These are phyloP conservation scores for Strongylocentrotus purpuratus DNA, from an alignment of 35 echinoderm and acorn worm species.

Conservation along the genomic window DNA sequence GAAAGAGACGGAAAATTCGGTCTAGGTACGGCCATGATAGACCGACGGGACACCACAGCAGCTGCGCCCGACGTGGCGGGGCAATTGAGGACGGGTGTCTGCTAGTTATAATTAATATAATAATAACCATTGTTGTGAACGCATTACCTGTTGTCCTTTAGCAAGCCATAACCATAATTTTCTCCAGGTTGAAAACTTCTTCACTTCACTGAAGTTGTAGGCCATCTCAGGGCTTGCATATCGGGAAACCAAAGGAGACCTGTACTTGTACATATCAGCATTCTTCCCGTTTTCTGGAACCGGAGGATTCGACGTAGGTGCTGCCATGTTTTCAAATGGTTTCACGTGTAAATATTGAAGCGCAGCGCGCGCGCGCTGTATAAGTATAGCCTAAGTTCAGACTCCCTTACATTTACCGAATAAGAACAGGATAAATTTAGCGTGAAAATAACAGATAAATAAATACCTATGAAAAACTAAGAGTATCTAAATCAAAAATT, in stretches of 20 bases:
- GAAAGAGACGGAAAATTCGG: no score
- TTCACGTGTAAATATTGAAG: neutral
- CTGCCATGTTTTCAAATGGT: neutral
- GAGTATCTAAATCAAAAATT: no score
- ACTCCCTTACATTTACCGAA: no score
- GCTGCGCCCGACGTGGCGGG: no score
- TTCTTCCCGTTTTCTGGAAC: neutral
- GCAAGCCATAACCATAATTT: slow-evolving; percentile 90
- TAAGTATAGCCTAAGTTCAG: no score
- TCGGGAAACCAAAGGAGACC: slow-evolving; percentile 84
- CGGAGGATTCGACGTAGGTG: neutral
- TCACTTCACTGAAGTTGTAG: slow-evolving; percentile 95
- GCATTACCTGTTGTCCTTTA: slow-evolving; percentile 83
- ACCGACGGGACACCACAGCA: no score
- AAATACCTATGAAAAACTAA: no score
- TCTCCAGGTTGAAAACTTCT: slow-evolving; percentile 97
- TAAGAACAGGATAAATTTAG: no score
- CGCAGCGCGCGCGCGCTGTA: neutral
- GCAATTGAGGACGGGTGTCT: neutral
- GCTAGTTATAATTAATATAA: no score
- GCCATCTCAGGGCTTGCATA: slow-evolving; percentile 91
- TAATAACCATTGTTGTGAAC: neutral
- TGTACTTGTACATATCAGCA: slow-evolving; percentile 58
- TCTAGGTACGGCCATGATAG: no score
- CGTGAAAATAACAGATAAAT: no score